Evolutionary conservation across 2,888 invertebrate genomes (phyloP), one percentile per base, ranked within the genome.

Genomic region (Phymatocera aterrima): DNA sequence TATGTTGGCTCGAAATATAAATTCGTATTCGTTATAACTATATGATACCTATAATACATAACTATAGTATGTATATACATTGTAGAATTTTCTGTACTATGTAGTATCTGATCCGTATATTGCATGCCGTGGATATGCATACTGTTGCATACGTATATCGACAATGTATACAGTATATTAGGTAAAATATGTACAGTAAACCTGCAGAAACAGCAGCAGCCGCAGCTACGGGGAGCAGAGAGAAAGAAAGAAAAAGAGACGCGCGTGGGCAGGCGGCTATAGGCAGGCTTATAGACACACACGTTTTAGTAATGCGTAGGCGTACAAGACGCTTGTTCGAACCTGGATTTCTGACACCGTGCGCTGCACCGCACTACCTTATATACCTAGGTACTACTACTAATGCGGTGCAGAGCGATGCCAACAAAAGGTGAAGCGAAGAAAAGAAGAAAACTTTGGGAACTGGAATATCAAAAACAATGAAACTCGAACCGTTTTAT

Each of bases 301-400:
- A 57, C 57, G 84, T 77, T 80, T 80, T 64, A 70, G 74, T 70
- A 77, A 81, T 65, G 82, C 84, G 84, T 85, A 68, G 84, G 85
- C 81, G 84, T 85, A 78, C 79, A 74, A 68, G 68, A 79, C 79
- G 80, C 54, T 81, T 79, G 80, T 70, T 57, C 37, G 8, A 37
- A 65, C 77, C 82, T 82, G 78, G 81, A 79, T 79, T 81, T 81
- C 79, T 82, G 81, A 82, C 81, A 80, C 82, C 81, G 5, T 24
- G 5, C 18, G 18, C 48, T 43, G 43, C 15, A 6, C 51, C 3
- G 6, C 81, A 84, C 80, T 28, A 57, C 10, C 2, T 6, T 57
- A 28, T 57, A 28, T n/a, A 8, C 40, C 40, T 24, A 12, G 2
- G 21, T 15, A 51, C 18, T 24, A 28, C n/a, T n/a, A n/a, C n/a